phyloP scores from a whole-genome alignment of 2,888 invertebrate genomes.

The Mystacides longicornis region DNA sequence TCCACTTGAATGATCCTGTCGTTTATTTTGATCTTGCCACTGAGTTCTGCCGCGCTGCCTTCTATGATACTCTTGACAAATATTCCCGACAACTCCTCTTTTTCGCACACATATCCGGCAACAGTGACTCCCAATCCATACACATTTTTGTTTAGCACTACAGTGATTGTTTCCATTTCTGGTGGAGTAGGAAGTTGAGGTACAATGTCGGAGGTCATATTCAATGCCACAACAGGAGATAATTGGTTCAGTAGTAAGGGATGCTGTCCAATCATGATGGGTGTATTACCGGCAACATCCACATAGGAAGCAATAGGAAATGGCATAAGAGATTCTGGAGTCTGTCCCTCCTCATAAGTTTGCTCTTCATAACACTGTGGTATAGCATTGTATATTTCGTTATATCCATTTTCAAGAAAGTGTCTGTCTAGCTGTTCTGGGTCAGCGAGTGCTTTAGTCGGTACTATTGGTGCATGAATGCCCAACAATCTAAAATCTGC shows the following conservation, averaged over 20 bases:
- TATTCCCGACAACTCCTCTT: slow-evolving; percentile 98
- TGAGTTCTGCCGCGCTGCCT: slow-evolving; percentile 91
- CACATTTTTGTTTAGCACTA: slow-evolving; percentile 85
- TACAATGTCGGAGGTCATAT: slow-evolving; percentile 38
- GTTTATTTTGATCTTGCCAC: slow-evolving; percentile 86
- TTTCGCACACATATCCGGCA: slow-evolving; percentile 95
- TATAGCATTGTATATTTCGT: slow-evolving; percentile 47
- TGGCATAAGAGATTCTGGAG: slow-evolving; percentile 35
- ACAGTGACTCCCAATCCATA: slow-evolving; percentile 93
- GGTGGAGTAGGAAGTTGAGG: slow-evolving; percentile 45
- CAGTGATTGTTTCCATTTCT: slow-evolving; percentile 85
- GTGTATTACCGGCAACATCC: slow-evolving; percentile 41
- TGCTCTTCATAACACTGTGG: slow-evolving; percentile 39
- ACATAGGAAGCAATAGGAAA: slow-evolving; percentile 41
- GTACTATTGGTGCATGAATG: slow-evolving; percentile 80
- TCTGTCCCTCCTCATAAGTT: slow-evolving; percentile 34
- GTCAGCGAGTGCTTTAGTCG: slow-evolving; percentile 85
- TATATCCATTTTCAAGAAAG: slow-evolving; percentile 68
- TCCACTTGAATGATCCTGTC: slow-evolving; percentile 97
- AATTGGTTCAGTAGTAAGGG: slow-evolving; percentile 34
- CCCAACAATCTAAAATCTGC: slow-evolving; percentile 66
- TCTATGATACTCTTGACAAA: slow-evolving; percentile 98
- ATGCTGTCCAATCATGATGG: slow-evolving; percentile 40
- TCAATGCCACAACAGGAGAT: slow-evolving; percentile 34
- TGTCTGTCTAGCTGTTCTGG: slow-evolving; percentile 84